phyloP scores from a whole-genome alignment of 64 coral and sea anemone genomes.

The Montipora capricornis region DNA sequence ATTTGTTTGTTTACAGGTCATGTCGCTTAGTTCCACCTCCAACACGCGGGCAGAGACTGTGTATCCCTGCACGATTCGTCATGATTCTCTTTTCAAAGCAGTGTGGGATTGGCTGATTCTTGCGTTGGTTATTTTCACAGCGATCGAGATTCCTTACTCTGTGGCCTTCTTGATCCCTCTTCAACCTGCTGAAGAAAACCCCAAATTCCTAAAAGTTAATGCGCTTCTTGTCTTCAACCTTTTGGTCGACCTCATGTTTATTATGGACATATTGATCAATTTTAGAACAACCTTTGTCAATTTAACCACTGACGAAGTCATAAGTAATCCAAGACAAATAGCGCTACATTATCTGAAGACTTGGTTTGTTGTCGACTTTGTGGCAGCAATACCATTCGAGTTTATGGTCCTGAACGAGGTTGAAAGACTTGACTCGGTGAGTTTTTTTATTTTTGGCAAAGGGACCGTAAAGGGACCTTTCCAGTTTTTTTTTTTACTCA shows the following conservation, averaged over 20 bases:
- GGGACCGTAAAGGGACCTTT: no score
- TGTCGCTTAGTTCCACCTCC: conserved; percentile 70
- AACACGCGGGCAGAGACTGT: conserved; percentile 38
- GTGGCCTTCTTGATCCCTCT: conserved; percentile 73
- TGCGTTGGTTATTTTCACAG: conserved; percentile 76
- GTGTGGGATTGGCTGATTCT: conserved; percentile 87
- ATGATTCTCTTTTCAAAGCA: conserved; percentile 84
- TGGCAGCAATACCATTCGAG: conserved; percentile 96
- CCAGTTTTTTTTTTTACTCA: no score
- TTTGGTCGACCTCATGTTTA: conserved; percentile 92
- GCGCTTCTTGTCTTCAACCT: conserved; percentile 76
- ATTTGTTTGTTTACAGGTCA: conserved; percentile 56
- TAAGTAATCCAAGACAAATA: conserved; percentile 81
- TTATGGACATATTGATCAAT: conserved; percentile 94
- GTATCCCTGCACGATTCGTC: conserved; percentile 65
- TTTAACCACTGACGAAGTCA: conserved; percentile 50
- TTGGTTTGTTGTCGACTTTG: conserved; percentile 94
- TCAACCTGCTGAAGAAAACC: not conserved
- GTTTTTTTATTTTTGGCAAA: not conserved
- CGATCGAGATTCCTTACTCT: conserved; percentile 88
- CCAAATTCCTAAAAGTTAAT: not conserved
- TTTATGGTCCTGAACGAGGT: conserved; percentile 58
- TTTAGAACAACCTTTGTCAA: conserved; percentile 93
- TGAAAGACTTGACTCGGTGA: conserved; percentile 45
- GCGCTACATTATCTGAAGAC: conserved; percentile 92